Evolutionary conservation across 2,888 invertebrate genomes (phyloP).

Genomic region (Drosophila aldrichi): DNA sequence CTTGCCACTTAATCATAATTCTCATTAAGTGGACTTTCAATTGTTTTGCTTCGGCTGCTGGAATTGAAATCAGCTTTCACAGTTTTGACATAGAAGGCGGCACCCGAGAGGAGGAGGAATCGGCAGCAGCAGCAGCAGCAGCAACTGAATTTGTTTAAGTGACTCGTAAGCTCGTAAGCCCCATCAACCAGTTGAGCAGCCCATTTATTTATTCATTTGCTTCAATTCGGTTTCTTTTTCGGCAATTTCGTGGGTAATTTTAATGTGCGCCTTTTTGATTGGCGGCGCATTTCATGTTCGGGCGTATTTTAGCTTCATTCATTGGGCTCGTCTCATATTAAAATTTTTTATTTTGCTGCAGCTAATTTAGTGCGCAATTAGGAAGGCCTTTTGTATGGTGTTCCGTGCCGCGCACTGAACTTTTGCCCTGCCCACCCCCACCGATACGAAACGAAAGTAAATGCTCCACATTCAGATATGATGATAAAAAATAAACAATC

Average conservation of each 20-base stretch:
- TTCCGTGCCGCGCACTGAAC: conserved; percentile 70
- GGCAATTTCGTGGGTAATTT: conserved; percentile 72
- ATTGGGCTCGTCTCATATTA: conserved; percentile 21
- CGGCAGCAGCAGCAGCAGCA: not conserved
- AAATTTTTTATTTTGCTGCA: conserved; percentile 27
- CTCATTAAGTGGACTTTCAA: conserved; percentile 58
- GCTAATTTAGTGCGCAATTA: conserved; percentile 79
- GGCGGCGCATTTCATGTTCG: conserved; percentile 70
- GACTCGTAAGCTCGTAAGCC: conserved; percentile 27
- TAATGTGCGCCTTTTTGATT: conserved; percentile 79
- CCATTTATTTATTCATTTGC: conserved; percentile 56
- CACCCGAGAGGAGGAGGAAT: conserved; percentile 17
- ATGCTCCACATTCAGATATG: conserved; percentile 57
- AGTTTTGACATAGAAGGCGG: conserved; percentile 80
- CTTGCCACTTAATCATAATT: conserved; percentile 56
- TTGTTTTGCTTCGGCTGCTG: conserved; percentile 61
- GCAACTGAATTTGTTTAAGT: conserved; percentile 25
- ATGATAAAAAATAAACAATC: conserved; percentile 45
- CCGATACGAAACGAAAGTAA: conserved; percentile 3
- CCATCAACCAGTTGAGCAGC: conserved; percentile 47
- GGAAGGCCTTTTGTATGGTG: conserved; percentile 64
- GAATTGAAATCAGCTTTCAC: conserved; percentile 70
- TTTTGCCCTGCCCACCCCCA: conserved; percentile 41
- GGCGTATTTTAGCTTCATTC: conserved; percentile 30
- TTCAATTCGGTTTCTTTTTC: conserved; percentile 59